Base-by-base conservation (phyloP, 1,140 invertebrate genomes). In the Solenopsis invicta region DNA sequence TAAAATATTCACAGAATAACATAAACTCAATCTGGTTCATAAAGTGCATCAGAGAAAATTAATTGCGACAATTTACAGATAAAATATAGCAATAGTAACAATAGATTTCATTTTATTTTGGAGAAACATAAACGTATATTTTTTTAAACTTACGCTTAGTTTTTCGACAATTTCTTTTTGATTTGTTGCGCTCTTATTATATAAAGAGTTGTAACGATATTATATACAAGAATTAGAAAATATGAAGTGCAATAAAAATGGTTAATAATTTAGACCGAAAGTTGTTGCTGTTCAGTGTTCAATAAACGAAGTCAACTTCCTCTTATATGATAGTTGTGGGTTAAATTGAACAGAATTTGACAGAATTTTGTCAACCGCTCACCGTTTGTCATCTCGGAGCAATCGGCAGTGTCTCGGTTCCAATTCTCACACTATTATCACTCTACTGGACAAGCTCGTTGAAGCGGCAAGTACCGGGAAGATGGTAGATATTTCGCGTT, bases 311-410 rank as follows among this genome's bases (percentile, higher is more conserved):
- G 0, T 4, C 24, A 76, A 4, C 21, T 29, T 76, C 12, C 4
- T 2, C 12, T 2, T 12, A 12, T 34, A 4, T 59, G 37, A 21
- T 4, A 13, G 6, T 3, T 5, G 12, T 21, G 8, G 18, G 6
- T 67, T 34, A 67, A 78, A 29, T 37, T 45, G 45, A 66, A 66
- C 6, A 16, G 21, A 48, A 37, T 29, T 29, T 52, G n/a, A n/a
- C n/a, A n/a, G n/a, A n/a, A n/a, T n/a, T 66, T 34, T 24, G 13
- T 18, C 61, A 54, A 48, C 54, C 3, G 82, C 89, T 91, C 88
- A 91, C 90, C 90, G 10, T 86, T 4, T 9, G 77, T 80, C 89
- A 91, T 91, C 56, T 62, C 24, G 59, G 16, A 13, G 10, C 18
- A 45, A 61, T 71, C 24, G 34, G n/a, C 5, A 29, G 48, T 4